Evolutionary conservation across 2,888 invertebrate genomes (phyloP).

Genomic region (Deilephila porcellus): DNA sequence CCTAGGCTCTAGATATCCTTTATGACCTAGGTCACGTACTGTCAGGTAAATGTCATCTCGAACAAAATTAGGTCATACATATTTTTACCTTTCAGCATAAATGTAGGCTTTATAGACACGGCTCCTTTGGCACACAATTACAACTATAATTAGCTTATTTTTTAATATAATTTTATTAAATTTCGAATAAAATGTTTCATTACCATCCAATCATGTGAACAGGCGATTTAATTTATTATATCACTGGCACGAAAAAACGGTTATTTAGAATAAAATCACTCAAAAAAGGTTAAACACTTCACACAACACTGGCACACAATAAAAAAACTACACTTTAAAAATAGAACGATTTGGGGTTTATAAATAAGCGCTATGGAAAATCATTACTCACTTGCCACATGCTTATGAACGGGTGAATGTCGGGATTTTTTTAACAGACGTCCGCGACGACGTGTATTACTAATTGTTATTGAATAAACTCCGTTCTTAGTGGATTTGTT

Average conservation of each 20-base stretch:
- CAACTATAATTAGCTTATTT: not conserved
- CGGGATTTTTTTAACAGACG: slow-evolving; percentile 26
- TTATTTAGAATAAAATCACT: slow-evolving; percentile 3
- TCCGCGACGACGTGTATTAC: slow-evolving; percentile 33
- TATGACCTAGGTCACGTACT: slow-evolving; percentile 68
- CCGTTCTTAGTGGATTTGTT: slow-evolving; percentile 53
- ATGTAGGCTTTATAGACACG: not conserved
- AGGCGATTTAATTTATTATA: not conserved
- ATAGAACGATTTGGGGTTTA: slow-evolving; percentile 44
- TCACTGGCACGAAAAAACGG: slow-evolving; percentile 17
- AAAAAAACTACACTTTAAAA: slow-evolving; percentile 42
- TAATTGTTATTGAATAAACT: slow-evolving; percentile 29
- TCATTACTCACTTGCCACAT: slow-evolving; percentile 66
- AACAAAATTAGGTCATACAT: slow-evolving; percentile 63
- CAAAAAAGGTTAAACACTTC: not conserved
- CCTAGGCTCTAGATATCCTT: slow-evolving; percentile 29
- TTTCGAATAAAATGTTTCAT: not conserved
- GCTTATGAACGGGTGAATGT: slow-evolving; percentile 5
- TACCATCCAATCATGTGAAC: slow-evolving; percentile 1
- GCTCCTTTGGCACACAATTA: not conserved
- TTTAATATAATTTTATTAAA: not conserved
- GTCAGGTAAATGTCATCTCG: slow-evolving; percentile 61
- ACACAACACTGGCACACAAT: slow-evolving; percentile 1
- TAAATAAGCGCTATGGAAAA: slow-evolving; percentile 60
- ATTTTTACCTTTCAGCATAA: slow-evolving; percentile 38